Conservation (phyloP, 2,113 vertebrate genomes). For the western clawed frog (Xenopus tropicalis) region UCB_Xtro_10.0 CM004452.2:44633001-44633500, state of each 20-base stretch:
- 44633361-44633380: slow-evolving; percentile 65
- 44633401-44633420: slow-evolving; percentile 46
- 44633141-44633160: not conserved
- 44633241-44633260: not conserved
- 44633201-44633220: not conserved
- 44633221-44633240: not conserved
- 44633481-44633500: too few relatives aligned
- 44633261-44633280: not conserved
- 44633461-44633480: too few relatives aligned
- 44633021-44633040: rapidly evolving
- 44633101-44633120: too few relatives aligned
- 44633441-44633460: too few relatives aligned
- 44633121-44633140: too few relatives aligned
- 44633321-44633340: slow-evolving; percentile 80
- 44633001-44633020: slow-evolving; percentile 16
- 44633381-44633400: slow-evolving; percentile 70
- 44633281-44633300: not conserved
- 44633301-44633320: slow-evolving; percentile 51
- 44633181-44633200: not conserved
- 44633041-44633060: not conserved
- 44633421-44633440: too few relatives aligned
- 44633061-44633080: not conserved
- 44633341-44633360: slow-evolving; percentile 88
- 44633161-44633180: not conserved
- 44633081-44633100: too few relatives aligned